Base-by-base conservation (phyloP, 2,888 invertebrate genomes). In the Nemapogon koenigi region DNA sequence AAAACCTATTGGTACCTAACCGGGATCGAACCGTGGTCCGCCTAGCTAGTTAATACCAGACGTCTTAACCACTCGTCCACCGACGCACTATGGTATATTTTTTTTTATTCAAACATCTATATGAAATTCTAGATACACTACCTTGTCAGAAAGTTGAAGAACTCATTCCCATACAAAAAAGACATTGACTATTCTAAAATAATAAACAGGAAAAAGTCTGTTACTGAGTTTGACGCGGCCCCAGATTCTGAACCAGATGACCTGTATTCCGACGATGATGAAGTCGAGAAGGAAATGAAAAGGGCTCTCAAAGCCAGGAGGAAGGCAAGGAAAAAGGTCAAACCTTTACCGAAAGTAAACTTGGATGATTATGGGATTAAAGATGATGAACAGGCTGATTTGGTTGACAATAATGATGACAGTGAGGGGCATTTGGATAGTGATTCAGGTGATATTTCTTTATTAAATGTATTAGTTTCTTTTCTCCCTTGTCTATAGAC, bases 351-450 rank as follows among this genome's bases (percentile, higher is more conserved):
- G 0, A 81, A 83, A 49, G 83, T 91, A 19, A 86, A 91, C 63
- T 70, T 94, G 26, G 91, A 94, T 54, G 87, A 89, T 69, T 94
- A 87, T 49, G 86, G 87, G 38, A 69, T 89, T 49, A 91, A 91
- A 0, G 83, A 84, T 1, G 90, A 90, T 43, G 88, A 89, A 0
- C 87, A 87, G 38, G 84, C 83, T 0, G 88, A 89, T 50, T 53
- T 88, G 33, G 67, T 83, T 2, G 83, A 81, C 8, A 60, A 62
- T 11, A 78, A 69, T 19, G 54, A 49, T 2, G 33, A 33, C n/a
- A 76, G 80, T 15, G 81, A 80, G 1, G 81, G 78, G 1, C 71
- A 73, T 50, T 48, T 76, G 15, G 41, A 41, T 35, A 76, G 72
- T 43, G 78, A 76, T 50, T 76, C 75, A 38, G 76, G 78, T 76